Evolutionary conservation across 2,797 vertebrate species (phyloP).

Genomic region (Parambassis ranga): DNA sequence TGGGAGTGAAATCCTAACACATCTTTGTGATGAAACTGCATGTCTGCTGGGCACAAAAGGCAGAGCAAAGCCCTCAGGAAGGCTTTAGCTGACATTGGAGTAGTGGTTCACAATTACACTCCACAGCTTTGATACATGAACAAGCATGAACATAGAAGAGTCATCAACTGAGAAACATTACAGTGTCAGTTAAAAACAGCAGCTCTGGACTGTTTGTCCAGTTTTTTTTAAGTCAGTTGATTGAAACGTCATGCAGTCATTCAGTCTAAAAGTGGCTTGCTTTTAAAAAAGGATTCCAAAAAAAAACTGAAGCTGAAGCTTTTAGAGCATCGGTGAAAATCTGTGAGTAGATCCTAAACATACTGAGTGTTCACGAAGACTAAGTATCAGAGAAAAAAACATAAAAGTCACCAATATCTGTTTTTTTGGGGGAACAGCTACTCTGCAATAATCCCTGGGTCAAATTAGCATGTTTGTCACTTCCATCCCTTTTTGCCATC

Average conservation of each 20-base stretch:
- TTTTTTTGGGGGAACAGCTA: too few relatives aligned
- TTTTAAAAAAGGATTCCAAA: not conserved
- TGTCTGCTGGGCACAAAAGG: not conserved
- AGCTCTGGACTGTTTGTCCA: too few relatives aligned
- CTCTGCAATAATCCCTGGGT: too few relatives aligned
- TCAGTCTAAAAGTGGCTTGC: not conserved
- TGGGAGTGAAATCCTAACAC: not conserved
- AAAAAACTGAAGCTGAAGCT: not conserved
- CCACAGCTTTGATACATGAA: not conserved
- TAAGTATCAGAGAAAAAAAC: too few relatives aligned
- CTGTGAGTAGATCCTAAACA: not conserved
- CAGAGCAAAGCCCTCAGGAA: not conserved
- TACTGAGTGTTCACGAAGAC: not conserved
- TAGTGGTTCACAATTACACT: not conserved
- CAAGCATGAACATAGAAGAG: not conserved
- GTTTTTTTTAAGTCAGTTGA: not conserved
- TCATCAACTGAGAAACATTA: not conserved
- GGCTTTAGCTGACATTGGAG: not conserved
- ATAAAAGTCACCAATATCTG: too few relatives aligned
- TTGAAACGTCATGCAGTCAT: not conserved
- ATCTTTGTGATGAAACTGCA: not conserved
- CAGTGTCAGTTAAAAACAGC: too few relatives aligned
- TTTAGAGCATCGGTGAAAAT: not conserved
- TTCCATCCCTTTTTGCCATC: too few relatives aligned
- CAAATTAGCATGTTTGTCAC: too few relatives aligned